phyloP scores from a whole-genome alignment of 2,888 invertebrate species.

The Julus scandinavius region DNA sequence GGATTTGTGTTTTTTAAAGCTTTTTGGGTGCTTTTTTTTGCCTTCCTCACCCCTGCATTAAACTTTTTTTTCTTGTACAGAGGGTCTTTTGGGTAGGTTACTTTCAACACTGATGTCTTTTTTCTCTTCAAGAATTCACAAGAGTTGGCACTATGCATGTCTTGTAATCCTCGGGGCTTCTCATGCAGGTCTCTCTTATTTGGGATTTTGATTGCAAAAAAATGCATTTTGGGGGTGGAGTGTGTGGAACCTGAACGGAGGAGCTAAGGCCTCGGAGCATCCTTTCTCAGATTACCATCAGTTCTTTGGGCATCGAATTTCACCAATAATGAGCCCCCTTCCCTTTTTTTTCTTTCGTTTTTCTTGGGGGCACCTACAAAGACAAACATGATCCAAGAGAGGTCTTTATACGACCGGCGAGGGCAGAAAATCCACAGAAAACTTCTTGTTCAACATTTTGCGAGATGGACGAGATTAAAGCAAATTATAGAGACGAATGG shows the following conservation, averaged over 20 bases:
- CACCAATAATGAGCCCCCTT: conserved; percentile 52
- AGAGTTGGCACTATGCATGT: conserved; percentile 30
- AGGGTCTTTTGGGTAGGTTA: not conserved
- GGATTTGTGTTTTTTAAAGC: not conserved
- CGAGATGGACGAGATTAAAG: conserved; percentile 19
- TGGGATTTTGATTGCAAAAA: not conserved
- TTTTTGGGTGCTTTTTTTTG: not conserved
- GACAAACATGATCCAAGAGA: conserved; percentile 1
- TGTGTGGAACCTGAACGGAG: conserved; percentile 19
- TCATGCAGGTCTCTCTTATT: not conserved
- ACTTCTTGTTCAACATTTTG: not conserved
- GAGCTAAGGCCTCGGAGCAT: conserved; percentile 47
- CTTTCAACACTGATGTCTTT: not conserved
- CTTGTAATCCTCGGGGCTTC: not conserved
- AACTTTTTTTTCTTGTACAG: not conserved
- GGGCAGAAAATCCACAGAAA: not conserved
- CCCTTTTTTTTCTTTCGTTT: not conserved
- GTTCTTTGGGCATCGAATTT: conserved; percentile 50
- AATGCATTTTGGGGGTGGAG: conserved; percentile 7
- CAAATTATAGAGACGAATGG: conserved; percentile 13
- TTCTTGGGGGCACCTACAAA: conserved; percentile 32
- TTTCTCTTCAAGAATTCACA: not conserved
- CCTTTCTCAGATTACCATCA: conserved; percentile 54
- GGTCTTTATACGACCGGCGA: not conserved
- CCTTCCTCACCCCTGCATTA: not conserved